Evolutionary conservation across 2,113 vertebrate species (phyloP), one percentile per base, ranked within the genome.

Genomic region (Gymnocephalus cernua): DNA sequence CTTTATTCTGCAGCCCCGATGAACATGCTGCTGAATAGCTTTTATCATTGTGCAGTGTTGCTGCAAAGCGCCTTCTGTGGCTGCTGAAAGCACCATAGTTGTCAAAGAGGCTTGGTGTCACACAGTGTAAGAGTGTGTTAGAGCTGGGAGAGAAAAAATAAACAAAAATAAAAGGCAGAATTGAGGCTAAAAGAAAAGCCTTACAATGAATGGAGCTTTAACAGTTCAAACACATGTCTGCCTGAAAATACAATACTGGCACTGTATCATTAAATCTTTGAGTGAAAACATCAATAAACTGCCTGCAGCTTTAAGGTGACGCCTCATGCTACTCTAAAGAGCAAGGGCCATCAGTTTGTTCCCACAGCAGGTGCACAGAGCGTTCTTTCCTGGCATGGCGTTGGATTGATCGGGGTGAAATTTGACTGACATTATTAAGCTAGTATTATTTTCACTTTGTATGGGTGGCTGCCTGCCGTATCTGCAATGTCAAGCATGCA

Each of bases 401-500:
- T 44, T 54, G 23, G 2, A 29, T 29, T 27, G 56, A 83, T 84
- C 35, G 50, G 6, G 50, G 19, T 56, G 65, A 59, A 47, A 72
- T 82, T 44, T 77, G 32, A 75, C 63, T 66, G 41, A 78, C 70
- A 81, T 63, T 23, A 85, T 84, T 80, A 65, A 74, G 48, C 38
- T 44, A 23, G 59, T 68, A 44, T 58, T 44, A 85, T 85, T 84
- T 69, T 74, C 57, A 74, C 57, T 58, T n/a, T 5, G 61, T 51
- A 41, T 73, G 63, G 50, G 57, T 44, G 72, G 71, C 74, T 71
- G 58, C 72, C 78, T 71, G 54, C 73, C 23, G 57, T 16, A 69
- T 68, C 35, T 53, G 71, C 53, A n/a, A 50, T 72, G 79, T 85
- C 77, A 76, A 77, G 32, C 50, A 23, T 13, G 23, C 32, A 47